Conservation (phyloP, 64 coral and sea anemone genomes). For the Catalaphyllia jardinei region DNA sequence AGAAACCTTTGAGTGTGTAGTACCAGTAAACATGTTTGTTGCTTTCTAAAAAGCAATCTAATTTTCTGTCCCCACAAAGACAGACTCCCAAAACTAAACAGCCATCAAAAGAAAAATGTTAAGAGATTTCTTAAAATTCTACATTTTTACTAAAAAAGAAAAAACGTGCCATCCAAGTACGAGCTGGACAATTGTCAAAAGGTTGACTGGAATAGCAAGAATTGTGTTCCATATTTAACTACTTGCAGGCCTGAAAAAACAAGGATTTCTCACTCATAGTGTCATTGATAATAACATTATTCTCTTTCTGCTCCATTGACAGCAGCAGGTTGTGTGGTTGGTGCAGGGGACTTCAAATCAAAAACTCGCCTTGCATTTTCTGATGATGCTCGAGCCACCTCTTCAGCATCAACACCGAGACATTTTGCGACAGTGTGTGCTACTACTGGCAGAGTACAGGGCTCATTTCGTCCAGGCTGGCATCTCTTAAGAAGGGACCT, state of each 20-base stretch:
- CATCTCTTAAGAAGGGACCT: conserved; percentile 82
- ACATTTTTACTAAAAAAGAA: no score
- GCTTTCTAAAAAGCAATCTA: neutral
- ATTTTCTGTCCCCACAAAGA: neutral
- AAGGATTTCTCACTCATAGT: no score
- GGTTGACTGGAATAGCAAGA: no score
- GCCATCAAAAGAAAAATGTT: neutral
- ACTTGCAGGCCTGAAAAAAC: no score
- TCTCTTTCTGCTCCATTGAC: neutral
- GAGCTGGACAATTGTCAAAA: no score
- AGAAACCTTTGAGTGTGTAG: no score
- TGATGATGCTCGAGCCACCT: conserved; percentile 73
- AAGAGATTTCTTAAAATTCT: no score
- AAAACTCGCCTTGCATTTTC: conserved; percentile 88
- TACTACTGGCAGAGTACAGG: conserved; percentile 89
- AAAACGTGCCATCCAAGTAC: no score
- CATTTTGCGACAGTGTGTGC: conserved; percentile 86
- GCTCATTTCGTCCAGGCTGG: conserved; percentile 92
- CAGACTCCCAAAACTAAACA: neutral
- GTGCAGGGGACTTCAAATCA: conserved; percentile 54
- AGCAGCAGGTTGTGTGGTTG: neutral
- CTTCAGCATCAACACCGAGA: conserved; percentile 77
- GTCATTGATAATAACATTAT: no score
- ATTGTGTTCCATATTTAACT: no score
- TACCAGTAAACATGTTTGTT: neutral